phyloP scores from a whole-genome alignment of 1,140 invertebrate species.

The Dolichoris vasculosae region DNA sequence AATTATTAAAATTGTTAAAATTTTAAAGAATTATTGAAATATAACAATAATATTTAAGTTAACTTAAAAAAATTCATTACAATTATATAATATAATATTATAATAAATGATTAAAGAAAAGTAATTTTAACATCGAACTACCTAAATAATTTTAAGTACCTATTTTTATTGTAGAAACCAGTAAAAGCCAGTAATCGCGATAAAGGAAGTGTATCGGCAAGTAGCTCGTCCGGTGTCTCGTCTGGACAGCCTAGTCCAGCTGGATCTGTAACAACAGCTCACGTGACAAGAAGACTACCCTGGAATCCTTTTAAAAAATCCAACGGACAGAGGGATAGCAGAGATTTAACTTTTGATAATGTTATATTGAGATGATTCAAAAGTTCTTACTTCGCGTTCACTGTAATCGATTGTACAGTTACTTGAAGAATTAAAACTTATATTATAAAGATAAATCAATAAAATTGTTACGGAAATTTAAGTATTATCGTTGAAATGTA shows the following conservation, averaged over 20 bases:
- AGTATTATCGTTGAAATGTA: slow-evolving; percentile 13
- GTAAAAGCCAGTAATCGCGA: slow-evolving; percentile 69
- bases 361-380: slow-evolving; percentile 77
- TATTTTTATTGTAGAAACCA: slow-evolving; percentile 66
- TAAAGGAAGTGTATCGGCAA: slow-evolving; percentile 78
- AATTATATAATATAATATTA: slow-evolving; percentile 44
- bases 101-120: slow-evolving; percentile 35
- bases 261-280: slow-evolving; percentile 77
- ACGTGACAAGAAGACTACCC: slow-evolving; percentile 76
- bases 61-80: too few relatives aligned
- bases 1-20: too few relatives aligned
- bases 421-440: neutral
- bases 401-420: neutral
- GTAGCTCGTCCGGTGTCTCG: slow-evolving; percentile 78
- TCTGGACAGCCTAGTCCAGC: slow-evolving; percentile 79
- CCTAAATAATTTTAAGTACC: neutral
- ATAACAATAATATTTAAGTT: too few relatives aligned
- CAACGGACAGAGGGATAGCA: slow-evolving; percentile 74
- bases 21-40: too few relatives aligned
- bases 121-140: slow-evolving; percentile 33
- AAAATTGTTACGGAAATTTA: neutral
- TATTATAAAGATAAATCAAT: neutral
- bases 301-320: slow-evolving; percentile 82
- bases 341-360: slow-evolving; percentile 77
- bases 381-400: neutral